Conservation (phyloP, 2,797 vertebrate species). For the Limosa lapponica region DNA sequence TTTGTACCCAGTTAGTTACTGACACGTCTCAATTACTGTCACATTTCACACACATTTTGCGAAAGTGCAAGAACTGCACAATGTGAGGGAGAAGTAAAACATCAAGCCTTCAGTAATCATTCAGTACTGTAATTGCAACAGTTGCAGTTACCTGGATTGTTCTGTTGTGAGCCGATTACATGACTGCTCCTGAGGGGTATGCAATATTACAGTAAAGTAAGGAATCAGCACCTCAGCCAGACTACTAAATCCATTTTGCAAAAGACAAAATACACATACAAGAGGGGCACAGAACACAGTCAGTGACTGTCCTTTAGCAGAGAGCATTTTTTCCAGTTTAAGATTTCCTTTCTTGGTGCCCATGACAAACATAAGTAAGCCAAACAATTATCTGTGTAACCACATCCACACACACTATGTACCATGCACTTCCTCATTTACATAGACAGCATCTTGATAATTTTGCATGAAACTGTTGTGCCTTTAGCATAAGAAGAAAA, state of each 20-base stretch:
- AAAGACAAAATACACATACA: background rate
- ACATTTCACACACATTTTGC: background rate
- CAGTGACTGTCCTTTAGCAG: background rate
- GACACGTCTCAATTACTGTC: background rate
- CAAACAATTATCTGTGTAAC: background rate
- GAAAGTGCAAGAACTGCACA: background rate
- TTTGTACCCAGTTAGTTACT: background rate
- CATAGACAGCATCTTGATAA: background rate
- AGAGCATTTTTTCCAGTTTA: background rate
- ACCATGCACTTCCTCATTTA: background rate
- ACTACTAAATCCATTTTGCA: background rate
- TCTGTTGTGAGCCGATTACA: background rate
- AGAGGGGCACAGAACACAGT: background rate
- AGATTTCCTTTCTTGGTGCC: background rate
- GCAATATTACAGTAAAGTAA: background rate
- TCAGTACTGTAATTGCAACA: background rate
- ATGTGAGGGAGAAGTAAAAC: background rate
- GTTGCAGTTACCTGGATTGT: background rate
- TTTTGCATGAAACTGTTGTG: background rate
- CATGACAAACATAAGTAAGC: background rate
- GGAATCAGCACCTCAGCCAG: background rate
- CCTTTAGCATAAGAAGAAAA: background rate
- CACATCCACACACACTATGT: background rate
- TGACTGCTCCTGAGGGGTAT: background rate
- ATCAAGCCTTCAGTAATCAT: background rate